Conservation (phyloP, 2,113 vertebrate genomes). For the Proteles cristata region DNA sequence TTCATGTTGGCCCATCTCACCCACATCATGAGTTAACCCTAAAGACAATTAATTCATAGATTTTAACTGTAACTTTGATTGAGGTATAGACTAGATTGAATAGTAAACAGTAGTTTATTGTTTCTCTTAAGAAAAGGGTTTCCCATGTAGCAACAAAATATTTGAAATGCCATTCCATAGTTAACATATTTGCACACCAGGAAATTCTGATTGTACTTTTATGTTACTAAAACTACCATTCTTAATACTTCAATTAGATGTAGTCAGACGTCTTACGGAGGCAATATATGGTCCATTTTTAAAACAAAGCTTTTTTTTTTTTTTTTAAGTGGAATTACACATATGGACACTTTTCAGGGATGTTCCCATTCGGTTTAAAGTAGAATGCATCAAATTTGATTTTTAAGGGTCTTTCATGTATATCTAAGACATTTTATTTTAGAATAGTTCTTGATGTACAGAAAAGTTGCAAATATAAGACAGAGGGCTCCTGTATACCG, state of each 20-base stretch:
- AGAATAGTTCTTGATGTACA: background rate
- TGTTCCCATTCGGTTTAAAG: background rate
- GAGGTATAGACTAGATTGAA: background rate
- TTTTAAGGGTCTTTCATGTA: background rate
- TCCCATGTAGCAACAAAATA: background rate
- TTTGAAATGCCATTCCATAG: background rate
- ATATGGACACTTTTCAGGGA: background rate
- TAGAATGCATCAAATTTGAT: conserved; percentile 9
- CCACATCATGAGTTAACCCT: background rate
- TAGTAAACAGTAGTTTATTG: background rate
- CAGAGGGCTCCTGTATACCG: background rate
- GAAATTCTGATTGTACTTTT: background rate
- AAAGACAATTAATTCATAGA: background rate
- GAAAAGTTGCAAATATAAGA: background rate
- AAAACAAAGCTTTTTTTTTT: background rate
- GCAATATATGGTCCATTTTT: background rate
- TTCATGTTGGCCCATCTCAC: background rate
- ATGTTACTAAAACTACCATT: background rate
- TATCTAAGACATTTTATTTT: background rate
- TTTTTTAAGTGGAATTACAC: background rate
- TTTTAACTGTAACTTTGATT: background rate
- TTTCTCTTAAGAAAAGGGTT: conserved; percentile 1
- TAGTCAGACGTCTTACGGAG: background rate
- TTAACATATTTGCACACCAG: background rate
- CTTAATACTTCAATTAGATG: background rate